These are phyloP conservation scores for Thalassoma bifasciatum DNA, from an alignment of 2,113 vertebrate species.

Conservation along the genomic window DNA sequence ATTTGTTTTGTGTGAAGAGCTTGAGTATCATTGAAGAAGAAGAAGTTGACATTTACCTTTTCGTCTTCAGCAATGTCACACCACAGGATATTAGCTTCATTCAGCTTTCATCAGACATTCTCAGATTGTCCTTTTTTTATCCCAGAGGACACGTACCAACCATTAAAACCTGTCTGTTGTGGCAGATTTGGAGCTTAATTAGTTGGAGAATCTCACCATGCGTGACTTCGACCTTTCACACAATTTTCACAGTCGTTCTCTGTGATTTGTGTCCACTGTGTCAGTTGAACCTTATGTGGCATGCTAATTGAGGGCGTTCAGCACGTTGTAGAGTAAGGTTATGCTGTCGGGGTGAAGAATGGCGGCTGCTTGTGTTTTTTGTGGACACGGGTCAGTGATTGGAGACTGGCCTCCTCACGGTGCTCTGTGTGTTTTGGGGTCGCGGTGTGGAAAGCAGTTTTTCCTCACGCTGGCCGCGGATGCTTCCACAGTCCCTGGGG, in stretches of 20 bases:
- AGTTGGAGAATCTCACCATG: slow-evolving; percentile 42
- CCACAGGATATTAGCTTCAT: slow-evolving; percentile 5
- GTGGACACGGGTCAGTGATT: slow-evolving; percentile 62
- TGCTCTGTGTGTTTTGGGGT: slow-evolving; percentile 43
- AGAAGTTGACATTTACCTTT: slow-evolving; percentile 27
- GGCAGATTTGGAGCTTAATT: slow-evolving; percentile 51
- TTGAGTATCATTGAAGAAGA: slow-evolving; percentile 15
- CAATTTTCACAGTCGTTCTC: slow-evolving; percentile 49
- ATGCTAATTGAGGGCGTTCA: slow-evolving; percentile 33
- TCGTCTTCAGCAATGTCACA: slow-evolving; percentile 25
- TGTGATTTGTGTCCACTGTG: slow-evolving; percentile 60
- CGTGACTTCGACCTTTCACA: slow-evolving; percentile 55
- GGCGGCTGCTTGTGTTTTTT: slow-evolving; percentile 59
- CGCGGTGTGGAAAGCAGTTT: slow-evolving; percentile 47
- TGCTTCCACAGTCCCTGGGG: slow-evolving; percentile 32
- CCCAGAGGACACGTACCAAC: slow-evolving; percentile 7
- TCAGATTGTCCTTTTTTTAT: slow-evolving; percentile 21
- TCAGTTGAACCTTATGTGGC: slow-evolving; percentile 46
- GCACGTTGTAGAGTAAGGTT: slow-evolving; percentile 50
- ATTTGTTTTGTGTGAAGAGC: background rate
- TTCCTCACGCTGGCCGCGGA: slow-evolving; percentile 2
- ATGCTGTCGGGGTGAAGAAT: slow-evolving; percentile 36
- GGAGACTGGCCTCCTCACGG: slow-evolving; percentile 26
- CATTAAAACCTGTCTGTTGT: slow-evolving; percentile 25
- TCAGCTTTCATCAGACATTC: slow-evolving; percentile 35